These are phyloP conservation scores for Gorsachius goisagi DNA, from an alignment of 2,113 vertebrate species.

Conservation along the genomic window DNA sequence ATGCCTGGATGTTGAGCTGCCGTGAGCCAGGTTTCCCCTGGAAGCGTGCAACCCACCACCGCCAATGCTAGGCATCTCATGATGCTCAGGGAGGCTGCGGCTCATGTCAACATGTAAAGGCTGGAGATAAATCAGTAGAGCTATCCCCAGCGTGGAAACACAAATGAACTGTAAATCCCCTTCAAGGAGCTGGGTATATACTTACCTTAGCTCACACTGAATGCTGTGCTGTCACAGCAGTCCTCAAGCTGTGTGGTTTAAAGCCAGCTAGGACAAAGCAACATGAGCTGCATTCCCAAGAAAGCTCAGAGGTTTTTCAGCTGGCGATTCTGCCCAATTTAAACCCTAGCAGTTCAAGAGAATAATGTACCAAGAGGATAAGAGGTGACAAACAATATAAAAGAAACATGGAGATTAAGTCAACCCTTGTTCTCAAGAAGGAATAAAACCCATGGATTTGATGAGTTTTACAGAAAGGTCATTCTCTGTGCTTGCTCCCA, in stretches of 20 bases:
- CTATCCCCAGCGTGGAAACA: background rate
- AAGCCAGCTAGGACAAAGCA: background rate
- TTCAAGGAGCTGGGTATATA: background rate
- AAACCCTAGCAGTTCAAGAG: background rate
- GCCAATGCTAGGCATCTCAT: background rate
- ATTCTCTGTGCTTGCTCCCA: background rate
- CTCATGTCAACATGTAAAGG: background rate
- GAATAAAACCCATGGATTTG: background rate
- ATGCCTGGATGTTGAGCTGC: background rate
- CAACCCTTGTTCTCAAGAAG: accelerated
- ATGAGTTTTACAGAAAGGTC: background rate
- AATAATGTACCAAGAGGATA: background rate
- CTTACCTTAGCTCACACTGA: accelerated
- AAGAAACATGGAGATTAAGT: background rate
- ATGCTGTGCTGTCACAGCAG: background rate
- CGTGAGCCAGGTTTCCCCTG: background rate
- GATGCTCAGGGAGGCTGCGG: background rate
- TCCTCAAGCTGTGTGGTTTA: background rate
- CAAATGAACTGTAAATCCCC: background rate
- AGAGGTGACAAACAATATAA: background rate
- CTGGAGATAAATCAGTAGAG: background rate
- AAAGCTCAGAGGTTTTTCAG: background rate
- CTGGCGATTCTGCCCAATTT: background rate
- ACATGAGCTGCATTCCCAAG: background rate
- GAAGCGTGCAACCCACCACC: background rate